phyloP scores from a whole-genome alignment of 2,113 vertebrate genomes.

The Oncorhynchus clarkii region DNA sequence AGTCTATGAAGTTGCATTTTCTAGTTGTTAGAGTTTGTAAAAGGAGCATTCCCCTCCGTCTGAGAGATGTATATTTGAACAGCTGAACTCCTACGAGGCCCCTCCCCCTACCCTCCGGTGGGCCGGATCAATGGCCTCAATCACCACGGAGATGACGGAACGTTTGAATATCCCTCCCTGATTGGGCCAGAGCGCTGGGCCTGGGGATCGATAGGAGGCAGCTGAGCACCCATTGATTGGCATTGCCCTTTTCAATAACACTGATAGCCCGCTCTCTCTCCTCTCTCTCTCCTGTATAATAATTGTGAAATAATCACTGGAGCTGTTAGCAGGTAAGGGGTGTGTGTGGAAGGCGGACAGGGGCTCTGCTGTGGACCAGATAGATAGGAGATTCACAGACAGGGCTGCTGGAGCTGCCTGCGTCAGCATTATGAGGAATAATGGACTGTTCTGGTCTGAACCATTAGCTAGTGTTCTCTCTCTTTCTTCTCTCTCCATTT shows the following conservation, averaged over 20 bases:
- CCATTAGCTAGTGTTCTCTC: not conserved
- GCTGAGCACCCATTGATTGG: slow-evolving; percentile 75
- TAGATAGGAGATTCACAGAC: slow-evolving; percentile 42
- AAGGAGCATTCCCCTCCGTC: not conserved
- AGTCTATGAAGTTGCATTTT: not conserved
- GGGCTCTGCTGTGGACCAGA: slow-evolving; percentile 23
- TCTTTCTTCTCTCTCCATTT: too few relatives aligned
- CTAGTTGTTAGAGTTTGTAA: not conserved
- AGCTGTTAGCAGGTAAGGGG: slow-evolving; percentile 48
- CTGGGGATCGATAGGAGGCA: slow-evolving; percentile 75
- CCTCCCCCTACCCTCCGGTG: slow-evolving; percentile 22
- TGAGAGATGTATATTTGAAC: slow-evolving; percentile 60
- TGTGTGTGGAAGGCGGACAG: slow-evolving; percentile 30
- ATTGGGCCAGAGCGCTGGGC: slow-evolving; percentile 76
- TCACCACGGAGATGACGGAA: slow-evolving; percentile 74
- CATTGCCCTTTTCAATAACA: slow-evolving; percentile 71
- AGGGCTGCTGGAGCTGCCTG: slow-evolving; percentile 2
- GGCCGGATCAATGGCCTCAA: slow-evolving; percentile 66
- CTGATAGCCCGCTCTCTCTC: slow-evolving; percentile 54
- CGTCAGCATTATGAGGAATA: slow-evolving; percentile 41
- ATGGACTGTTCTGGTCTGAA: slow-evolving; percentile 27
- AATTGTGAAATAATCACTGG: slow-evolving; percentile 36
- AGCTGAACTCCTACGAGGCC: slow-evolving; percentile 40
- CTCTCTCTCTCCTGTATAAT: slow-evolving; percentile 16
- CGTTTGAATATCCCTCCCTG: slow-evolving; percentile 69